Base-by-base conservation (phyloP, 2,113 vertebrate species). In the Arvicanthis niloticus region DNA sequence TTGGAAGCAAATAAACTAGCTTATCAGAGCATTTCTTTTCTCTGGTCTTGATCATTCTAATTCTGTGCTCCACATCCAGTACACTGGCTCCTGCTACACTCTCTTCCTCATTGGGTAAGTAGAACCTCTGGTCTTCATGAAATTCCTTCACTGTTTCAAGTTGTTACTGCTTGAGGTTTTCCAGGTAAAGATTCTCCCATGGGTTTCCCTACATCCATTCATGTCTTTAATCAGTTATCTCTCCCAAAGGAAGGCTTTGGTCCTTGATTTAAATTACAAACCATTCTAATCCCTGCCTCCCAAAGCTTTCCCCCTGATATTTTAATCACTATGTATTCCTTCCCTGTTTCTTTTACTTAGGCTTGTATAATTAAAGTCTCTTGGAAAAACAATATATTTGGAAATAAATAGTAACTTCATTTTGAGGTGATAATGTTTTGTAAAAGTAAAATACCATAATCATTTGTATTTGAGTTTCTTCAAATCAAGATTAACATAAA, bases 91-190 rank as follows among this genome's bases (percentile, higher is more conserved):
- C 37, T 40, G 6, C 40, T 22, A 16, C 13, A 60, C 3, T 58
- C 12, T 29, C 80, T 40, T n/a, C 56, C 80, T 60, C 53, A 40
- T 5, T 48, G 42, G 29, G 34, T 10, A 26, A 67, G 17, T 67
- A 48, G 13, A 17, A 29, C 3, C 3, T 13, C 15, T 34, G 31
- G 34, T 3, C 1, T 68, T 21, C 6, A 11, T 48, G 1, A 29
- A 34, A 4, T 15, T 22, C 16, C n/a, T 65, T n/a, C 31, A 42
- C 62, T 70, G 31, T 2, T 65, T 75, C 31, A 48, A 9, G 5
- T 56, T 15, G 8, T 15, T 70, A 62, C 58, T 81, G 10, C 16
- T 3, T 85, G 17, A 70, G 4, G 7, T 5, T 62, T 22, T 48
- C 19, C 8, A 17, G 26, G 85, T 60, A 8, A 1, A 13, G 7